These are phyloP conservation scores for Crioceris asparagi DNA, from an alignment of 2,888 invertebrate species.

Conservation along the genomic window DNA sequence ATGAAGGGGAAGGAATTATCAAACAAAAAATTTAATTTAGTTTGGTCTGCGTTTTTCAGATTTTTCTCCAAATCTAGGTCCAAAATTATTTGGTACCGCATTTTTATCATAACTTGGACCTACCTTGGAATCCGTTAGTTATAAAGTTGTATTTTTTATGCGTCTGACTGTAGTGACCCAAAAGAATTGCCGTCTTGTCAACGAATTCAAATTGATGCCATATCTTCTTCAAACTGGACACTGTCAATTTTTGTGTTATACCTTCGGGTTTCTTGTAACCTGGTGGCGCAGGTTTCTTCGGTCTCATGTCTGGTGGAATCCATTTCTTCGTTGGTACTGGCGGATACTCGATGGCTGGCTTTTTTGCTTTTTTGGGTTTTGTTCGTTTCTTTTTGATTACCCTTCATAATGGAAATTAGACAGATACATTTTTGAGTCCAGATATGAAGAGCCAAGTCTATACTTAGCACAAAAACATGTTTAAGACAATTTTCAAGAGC, in stretches of 20 bases:
- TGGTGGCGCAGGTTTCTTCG: constrained; percentile 19
- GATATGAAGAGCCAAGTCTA: too few relatives aligned
- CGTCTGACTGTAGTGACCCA: constrained; percentile 28
- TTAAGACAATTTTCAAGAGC: too few relatives aligned
- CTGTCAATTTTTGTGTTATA: constrained; percentile 25
- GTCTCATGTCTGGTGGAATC: constrained; percentile 31
- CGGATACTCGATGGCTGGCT: constrained; percentile 29
- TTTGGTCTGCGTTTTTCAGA: too few relatives aligned
- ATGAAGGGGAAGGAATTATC: too few relatives aligned
- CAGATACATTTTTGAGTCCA: too few relatives aligned
- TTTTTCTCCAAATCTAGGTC: too few relatives aligned
- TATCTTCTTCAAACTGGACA: constrained; percentile 29
- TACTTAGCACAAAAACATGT: too few relatives aligned
- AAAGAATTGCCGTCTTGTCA: constrained; percentile 25
- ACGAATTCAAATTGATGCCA: constrained; percentile 30
- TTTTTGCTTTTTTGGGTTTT: constrained; percentile 17
- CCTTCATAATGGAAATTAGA: too few relatives aligned
- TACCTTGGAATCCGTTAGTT: constrained; percentile 33
- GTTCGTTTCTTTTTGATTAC: constrained; percentile 6
- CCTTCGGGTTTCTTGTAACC: constrained; percentile 27
- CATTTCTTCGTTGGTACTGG: constrained; percentile 33
- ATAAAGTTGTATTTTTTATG: constrained; percentile 27
- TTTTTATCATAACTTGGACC: not conserved
- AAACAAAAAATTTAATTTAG: too few relatives aligned
- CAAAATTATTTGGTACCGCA: not conserved